A percentile compares a stretch with the other conserved stretches of the same genome.
phyloP scores from a whole-genome alignment of 2,888 invertebrate genomes.

The Caenorhabditis afra region DNA sequence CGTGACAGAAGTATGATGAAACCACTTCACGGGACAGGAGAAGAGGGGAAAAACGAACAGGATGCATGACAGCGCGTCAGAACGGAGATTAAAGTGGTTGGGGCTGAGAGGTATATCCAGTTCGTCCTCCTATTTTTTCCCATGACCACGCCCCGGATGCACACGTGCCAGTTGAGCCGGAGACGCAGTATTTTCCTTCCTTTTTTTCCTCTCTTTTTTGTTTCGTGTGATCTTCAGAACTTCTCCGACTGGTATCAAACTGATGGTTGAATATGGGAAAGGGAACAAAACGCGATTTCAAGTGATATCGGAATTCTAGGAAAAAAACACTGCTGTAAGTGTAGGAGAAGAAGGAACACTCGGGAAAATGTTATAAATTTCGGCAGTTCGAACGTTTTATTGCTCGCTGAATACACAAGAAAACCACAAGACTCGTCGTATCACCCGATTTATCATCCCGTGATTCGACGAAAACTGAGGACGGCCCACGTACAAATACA shows the following conservation, averaged over 20 bases:
- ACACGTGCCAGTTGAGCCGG: conserved; percentile 10
- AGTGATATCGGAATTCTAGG: too few relatives aligned
- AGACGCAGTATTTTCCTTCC: too few relatives aligned
- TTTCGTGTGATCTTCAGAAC: conserved; percentile 1
- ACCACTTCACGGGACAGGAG: not conserved
- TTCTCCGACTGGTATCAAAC: too few relatives aligned
- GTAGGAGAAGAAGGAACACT: too few relatives aligned
- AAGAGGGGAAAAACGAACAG: not conserved
- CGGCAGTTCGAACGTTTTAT: too few relatives aligned
- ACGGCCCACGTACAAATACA: not conserved
- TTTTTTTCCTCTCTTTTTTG: conserved; percentile 4
- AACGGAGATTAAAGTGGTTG: conserved; percentile 24
- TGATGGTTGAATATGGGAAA: too few relatives aligned
- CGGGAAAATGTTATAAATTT: too few relatives aligned
- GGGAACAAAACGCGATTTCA: too few relatives aligned
- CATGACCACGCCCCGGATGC: conserved; percentile 30
- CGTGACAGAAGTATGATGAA: not conserved
- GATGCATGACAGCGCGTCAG: conserved; percentile 7
- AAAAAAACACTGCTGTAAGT: too few relatives aligned
- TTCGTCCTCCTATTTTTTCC: conserved; percentile 16
- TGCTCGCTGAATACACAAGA: too few relatives aligned
- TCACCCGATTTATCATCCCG: too few relatives aligned
- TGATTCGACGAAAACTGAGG: not conserved
- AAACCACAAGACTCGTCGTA: too few relatives aligned
- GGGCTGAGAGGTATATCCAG: conserved; percentile 4